phyloP scores from a whole-genome alignment of 2,797 vertebrate genomes.

The Esox lucius region DNA sequence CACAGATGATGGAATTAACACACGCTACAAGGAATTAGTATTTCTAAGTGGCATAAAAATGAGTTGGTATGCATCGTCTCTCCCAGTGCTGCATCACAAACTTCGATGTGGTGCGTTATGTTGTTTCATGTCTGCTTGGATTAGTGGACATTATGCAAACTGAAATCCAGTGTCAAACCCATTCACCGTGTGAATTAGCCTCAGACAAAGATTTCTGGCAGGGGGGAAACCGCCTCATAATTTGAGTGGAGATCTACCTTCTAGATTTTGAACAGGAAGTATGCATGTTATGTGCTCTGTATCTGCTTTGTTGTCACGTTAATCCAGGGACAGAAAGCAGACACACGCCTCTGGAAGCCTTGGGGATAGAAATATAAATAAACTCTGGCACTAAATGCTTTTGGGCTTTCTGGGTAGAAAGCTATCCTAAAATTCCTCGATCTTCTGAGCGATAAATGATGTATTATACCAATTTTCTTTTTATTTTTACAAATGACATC shows the following conservation, averaged over 20 bases:
- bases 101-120: slow-evolving; percentile 40
- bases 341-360: slow-evolving; percentile 25
- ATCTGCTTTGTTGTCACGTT: slow-evolving; percentile 41
- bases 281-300: slow-evolving; percentile 22
- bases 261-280: slow-evolving; percentile 36
- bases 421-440: background rate
- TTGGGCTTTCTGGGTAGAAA: slow-evolving; percentile 3
- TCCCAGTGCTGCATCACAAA: slow-evolving; percentile 43
- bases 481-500: background rate
- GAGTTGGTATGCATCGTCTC: slow-evolving; percentile 57
- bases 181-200: slow-evolving; percentile 51
- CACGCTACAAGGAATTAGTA: slow-evolving; percentile 58
- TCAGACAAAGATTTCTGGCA: slow-evolving; percentile 26
- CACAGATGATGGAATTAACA: slow-evolving; percentile 52
- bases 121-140: background rate
- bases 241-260: slow-evolving; percentile 15
- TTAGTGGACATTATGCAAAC: slow-evolving; percentile 43
- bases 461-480: background rate
- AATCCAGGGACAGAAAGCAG: slow-evolving; percentile 34
- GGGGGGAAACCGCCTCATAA: background rate
- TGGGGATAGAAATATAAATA: slow-evolving; percentile 1
- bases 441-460: background rate
- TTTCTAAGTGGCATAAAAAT: slow-evolving; percentile 57
- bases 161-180: slow-evolving; percentile 43
- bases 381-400: slow-evolving; percentile 3